A percentile compares a stretch with the other conserved stretches of the same genome.
Conservation (phyloP, 1,140 invertebrate species). For the Doryteuthis pealeii region DNA sequence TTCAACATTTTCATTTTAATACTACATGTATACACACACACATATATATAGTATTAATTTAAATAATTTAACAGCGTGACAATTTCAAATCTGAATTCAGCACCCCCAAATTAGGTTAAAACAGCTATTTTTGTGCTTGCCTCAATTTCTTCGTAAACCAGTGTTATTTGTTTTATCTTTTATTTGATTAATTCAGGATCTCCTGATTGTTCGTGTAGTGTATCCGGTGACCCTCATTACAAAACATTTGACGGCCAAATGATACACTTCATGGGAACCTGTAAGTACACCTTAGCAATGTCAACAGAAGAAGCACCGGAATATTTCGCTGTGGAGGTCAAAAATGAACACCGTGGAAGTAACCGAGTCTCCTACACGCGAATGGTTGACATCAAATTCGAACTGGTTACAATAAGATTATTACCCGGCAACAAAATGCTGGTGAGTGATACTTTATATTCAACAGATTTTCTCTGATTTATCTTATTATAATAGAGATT, state of each 20-base stretch:
- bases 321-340: constrained; percentile 83
- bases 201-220: constrained; percentile 18
- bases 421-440: constrained; percentile 76
- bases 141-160: too few species aligned
- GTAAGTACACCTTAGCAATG: constrained; percentile 17
- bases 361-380: constrained; percentile 20
- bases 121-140: too few species aligned
- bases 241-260: constrained; percentile 20
- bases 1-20: too few species aligned
- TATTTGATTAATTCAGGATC: too few species aligned
- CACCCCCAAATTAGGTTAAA: too few species aligned
- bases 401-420: constrained; percentile 22
- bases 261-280: constrained; percentile 25
- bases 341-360: constrained; percentile 65
- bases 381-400: constrained; percentile 22
- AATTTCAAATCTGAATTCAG: too few species aligned
- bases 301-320: neutral
- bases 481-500: too few species aligned
- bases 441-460: constrained; percentile 61
- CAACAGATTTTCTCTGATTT: too few species aligned
- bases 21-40: too few species aligned
- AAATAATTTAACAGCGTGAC: too few species aligned
- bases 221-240: constrained; percentile 24
- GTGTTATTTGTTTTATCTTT: too few species aligned
- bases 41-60: too few species aligned